Evolutionary conservation across 2,797 vertebrate species (phyloP), one percentile per base, ranked within the genome.

Genomic region (Rhinophrynus dorsalis): DNA sequence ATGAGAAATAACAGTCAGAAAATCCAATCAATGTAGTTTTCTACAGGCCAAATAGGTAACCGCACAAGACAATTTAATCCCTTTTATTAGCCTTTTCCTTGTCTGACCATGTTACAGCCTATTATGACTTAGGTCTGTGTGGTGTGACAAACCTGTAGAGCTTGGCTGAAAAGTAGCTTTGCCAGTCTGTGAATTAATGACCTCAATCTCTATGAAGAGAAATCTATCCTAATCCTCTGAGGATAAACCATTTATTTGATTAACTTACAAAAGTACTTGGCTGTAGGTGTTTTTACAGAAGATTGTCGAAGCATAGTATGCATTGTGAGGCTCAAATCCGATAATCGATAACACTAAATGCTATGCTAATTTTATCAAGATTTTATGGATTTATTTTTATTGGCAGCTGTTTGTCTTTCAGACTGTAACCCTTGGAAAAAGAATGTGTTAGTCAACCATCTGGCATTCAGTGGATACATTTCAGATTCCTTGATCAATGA

Each of bases 201-300:
- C 69, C 69, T 73, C 62, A 73, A 73, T 73, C 69, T 66, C 29
- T 66, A 58, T 65, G 54, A 40, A 62, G 69, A 66, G 69, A 73
- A 60, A 73, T 59, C 54, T 73, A 60, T 60, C 62, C 52, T 73
- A 73, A 73, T 73, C 69, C 62, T 66, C 62, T 67, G 17, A 73
- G 47, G 62, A 60, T 73, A 73, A 73, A 66, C 62, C 69, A 60
- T 66, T 73, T 66, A 73, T 73, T 73, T 73, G 69, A 73, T 73
- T 73, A 66, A 73, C 69, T 73, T 73, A 59, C 69, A 73, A 73
- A 73, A 73, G 69, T 60, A 73, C 69, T 73, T 73, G 69, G 55
- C 69, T 73, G 23, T 38, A 54, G 40, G 45, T 45, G 45, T 59
- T 66, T 66, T 52, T 66, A 18, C 62, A 66, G 69, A 18, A 44